Percentiles rank a stretch among this genome's conserved stretches.
Conservation (phyloP, 2,888 invertebrate genomes). For the Seladonia tumulorum region DNA sequence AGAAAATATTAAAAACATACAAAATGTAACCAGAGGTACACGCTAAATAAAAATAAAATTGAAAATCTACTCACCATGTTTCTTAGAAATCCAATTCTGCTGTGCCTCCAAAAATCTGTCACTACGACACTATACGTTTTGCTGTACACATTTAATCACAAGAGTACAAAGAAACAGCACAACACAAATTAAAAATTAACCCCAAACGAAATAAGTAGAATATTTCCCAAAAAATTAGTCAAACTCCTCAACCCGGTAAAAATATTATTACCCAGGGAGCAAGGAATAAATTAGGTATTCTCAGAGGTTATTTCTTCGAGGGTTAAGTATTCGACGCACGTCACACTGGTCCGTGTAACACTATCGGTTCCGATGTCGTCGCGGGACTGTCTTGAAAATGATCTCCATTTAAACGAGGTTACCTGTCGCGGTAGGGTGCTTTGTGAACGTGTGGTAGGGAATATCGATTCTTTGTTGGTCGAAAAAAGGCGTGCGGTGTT, state of each 20-base stretch:
- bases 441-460: not conserved
- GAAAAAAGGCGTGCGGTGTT: not conserved
- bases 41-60: too few species aligned
- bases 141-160: too few species aligned
- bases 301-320: not conserved
- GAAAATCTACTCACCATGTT: too few species aligned
- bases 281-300: not conserved
- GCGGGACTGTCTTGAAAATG: not conserved
- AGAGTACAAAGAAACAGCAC: too few species aligned
- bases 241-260: not conserved
- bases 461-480: not conserved
- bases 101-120: too few species aligned
- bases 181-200: too few species aligned
- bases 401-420: not conserved
- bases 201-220: not conserved
- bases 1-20: too few species aligned
- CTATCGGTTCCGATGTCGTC: constrained; percentile 2
- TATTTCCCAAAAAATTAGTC: not conserved
- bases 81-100: too few species aligned
- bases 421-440: not conserved
- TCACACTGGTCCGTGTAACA: not conserved
- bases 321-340: not conserved
- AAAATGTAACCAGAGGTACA: too few species aligned
- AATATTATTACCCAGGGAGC: not conserved
- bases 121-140: too few species aligned